Conservation (phyloP, 2,888 invertebrate species). For the Odontothrips loti region DNA sequence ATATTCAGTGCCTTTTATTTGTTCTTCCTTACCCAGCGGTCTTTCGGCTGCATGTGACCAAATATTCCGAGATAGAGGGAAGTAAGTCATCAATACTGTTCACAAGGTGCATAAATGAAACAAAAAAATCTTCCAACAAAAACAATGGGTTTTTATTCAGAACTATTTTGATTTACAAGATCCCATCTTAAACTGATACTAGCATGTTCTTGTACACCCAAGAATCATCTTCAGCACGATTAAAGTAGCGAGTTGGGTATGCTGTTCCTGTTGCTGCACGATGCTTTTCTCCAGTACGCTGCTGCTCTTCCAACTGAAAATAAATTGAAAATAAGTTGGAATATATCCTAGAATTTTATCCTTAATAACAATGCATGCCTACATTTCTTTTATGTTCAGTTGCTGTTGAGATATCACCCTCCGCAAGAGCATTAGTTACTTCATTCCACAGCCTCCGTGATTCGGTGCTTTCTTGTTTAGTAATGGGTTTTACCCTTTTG, state of each 20-base stretch:
- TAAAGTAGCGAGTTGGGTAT: neutral
- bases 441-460: slow-evolving; percentile 93
- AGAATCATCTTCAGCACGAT: neutral
- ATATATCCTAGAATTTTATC: neutral
- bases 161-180: neutral
- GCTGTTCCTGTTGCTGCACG: neutral
- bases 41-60: too few species aligned
- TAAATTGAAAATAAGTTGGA: neutral
- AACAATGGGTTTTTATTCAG: neutral
- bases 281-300: neutral
- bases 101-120: neutral
- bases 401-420: slow-evolving; percentile 9
- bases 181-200: neutral
- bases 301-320: slow-evolving; percentile 1
- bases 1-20: too few species aligned
- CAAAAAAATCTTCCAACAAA: neutral
- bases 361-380: neutral
- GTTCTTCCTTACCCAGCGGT: too few species aligned
- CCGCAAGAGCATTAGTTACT: slow-evolving; percentile 78
- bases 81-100: neutral
- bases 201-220: slow-evolving; percentile 7
- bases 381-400: slow-evolving; percentile 6
- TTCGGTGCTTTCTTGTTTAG: slow-evolving; percentile 77
- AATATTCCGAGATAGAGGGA: too few species aligned
- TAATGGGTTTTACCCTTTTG: slow-evolving; percentile 81